phyloP scores from a whole-genome alignment of 1,140 invertebrate genomes.

The Anoplophora glabripennis region DNA sequence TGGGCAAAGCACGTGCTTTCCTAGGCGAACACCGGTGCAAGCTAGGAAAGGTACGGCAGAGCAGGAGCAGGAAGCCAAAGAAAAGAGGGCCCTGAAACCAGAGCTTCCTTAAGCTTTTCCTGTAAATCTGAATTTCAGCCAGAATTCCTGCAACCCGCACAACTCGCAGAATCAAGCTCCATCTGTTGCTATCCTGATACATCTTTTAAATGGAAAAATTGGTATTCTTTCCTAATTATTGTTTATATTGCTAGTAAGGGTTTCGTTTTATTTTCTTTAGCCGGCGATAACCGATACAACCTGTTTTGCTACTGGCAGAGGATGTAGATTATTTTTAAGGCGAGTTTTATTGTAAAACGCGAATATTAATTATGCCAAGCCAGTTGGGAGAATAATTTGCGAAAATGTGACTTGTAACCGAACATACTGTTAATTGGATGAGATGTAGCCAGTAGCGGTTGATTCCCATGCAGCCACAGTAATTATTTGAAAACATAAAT shows the following conservation, averaged over 20 bases:
- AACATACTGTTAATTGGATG: neutral
- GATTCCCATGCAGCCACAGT: slow-evolving; percentile 5
- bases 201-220: slow-evolving; percentile 36
- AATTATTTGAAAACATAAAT: slow-evolving; percentile 10
- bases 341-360: slow-evolving; percentile 16
- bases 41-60: neutral
- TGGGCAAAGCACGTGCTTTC: no score
- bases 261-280: slow-evolving; percentile 37
- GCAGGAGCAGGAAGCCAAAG: neutral
- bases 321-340: slow-evolving; percentile 23
- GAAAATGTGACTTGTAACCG: neutral
- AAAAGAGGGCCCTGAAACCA: neutral
- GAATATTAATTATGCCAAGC: neutral
- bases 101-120: neutral
- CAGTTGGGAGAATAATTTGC: neutral
- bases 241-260: slow-evolving; percentile 32
- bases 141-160: slow-evolving; percentile 31
- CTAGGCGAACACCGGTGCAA: neutral
- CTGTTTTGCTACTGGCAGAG: slow-evolving; percentile 39
- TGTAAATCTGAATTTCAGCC: slow-evolving; percentile 1
- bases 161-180: slow-evolving; percentile 23
- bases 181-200: slow-evolving; percentile 26
- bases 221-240: slow-evolving; percentile 39
- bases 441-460: neutral
- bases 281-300: slow-evolving; percentile 39